phyloP scores from a whole-genome alignment of 1,140 invertebrate genomes.

The Adelges cooleyi region DNA sequence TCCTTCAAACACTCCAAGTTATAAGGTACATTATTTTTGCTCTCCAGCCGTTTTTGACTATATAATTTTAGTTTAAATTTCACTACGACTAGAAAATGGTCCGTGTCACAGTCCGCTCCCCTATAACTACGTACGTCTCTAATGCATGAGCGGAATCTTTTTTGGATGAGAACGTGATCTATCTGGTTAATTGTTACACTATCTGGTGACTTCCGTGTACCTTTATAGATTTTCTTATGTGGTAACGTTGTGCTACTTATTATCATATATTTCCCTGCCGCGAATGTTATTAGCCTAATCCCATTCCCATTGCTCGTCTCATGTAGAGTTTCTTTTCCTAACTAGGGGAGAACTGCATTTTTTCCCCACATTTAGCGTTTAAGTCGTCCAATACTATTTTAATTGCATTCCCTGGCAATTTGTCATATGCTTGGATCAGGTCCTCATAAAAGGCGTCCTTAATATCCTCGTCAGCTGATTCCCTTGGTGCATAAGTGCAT shows the following conservation, averaged over 20 bases:
- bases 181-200: background rate
- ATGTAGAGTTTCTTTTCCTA: constrained; percentile 35
- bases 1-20: background rate
- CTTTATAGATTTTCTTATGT: background rate
- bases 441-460: constrained; percentile 30
- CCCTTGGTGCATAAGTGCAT: constrained; percentile 24
- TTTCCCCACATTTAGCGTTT: constrained; percentile 29
- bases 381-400: constrained; percentile 29
- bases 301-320: constrained; percentile 32
- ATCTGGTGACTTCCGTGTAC: background rate
- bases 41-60: background rate
- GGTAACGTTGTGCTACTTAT: background rate
- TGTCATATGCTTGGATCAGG: constrained; percentile 4
- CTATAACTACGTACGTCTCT: background rate
- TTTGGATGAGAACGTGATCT: background rate
- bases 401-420: constrained; percentile 26
- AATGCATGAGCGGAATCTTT: background rate
- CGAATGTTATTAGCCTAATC: background rate
- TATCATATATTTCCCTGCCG: background rate
- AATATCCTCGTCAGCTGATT: constrained; percentile 28
- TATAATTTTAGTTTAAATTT: background rate
- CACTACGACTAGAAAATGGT: background rate
- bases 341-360: constrained; percentile 3
- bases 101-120: background rate
- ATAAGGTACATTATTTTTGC: background rate